These are phyloP conservation scores for Meteorus colon DNA, from an alignment of 2,888 invertebrate genomes.

Conservation along the genomic window DNA sequence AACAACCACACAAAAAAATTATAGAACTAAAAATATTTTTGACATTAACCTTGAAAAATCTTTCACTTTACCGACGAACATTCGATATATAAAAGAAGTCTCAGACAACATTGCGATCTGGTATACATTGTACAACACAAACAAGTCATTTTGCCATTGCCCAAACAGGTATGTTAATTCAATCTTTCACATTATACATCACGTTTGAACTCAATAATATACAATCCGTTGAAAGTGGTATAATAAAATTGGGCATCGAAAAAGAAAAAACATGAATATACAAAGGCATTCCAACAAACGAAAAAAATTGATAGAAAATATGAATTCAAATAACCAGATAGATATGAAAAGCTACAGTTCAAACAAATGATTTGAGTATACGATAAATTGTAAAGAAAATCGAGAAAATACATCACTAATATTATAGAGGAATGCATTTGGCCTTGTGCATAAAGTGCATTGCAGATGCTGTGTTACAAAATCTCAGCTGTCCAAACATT, in stretches of 20 bases:
- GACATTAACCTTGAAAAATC: slow-evolving; percentile 4
- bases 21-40: background rate
- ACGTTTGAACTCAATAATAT: background rate
- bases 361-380: slow-evolving; percentile 4
- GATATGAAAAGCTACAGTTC: background rate
- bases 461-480: slow-evolving; percentile 57
- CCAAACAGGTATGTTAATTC: background rate
- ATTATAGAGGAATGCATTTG: slow-evolving; percentile 30
- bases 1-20: background rate
- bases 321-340: background rate
- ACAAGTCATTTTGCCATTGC: background rate
- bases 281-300: background rate
- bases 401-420: slow-evolving; percentile 19
- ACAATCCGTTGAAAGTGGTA: background rate
- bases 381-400: slow-evolving; percentile 17
- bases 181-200: slow-evolving; percentile 3
- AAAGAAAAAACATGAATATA: background rate
- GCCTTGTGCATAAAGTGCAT: slow-evolving; percentile 39
- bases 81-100: background rate
- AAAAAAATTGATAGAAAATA: background rate
- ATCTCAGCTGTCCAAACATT: slow-evolving; percentile 57
- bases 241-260: background rate
- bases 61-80: background rate
- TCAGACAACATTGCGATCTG: background rate
- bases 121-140: background rate